A percentile compares a stretch with the other conserved stretches of the same genome.
Conservation (phyloP, 2,113 vertebrate species). For the Jaculus jaculus region DNA sequence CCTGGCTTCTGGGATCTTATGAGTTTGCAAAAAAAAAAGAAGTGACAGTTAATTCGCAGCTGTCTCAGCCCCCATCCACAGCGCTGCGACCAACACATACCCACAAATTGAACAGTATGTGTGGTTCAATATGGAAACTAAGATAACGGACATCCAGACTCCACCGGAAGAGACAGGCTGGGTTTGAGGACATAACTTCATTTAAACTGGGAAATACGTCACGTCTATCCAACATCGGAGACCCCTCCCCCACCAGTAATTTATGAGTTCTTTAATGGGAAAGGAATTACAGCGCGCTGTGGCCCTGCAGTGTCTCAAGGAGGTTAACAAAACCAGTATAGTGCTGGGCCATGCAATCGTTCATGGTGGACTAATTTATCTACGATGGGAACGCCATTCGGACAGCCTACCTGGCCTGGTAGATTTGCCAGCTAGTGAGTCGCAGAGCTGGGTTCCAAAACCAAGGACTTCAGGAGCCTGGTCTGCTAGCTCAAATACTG, state of each 20-base stretch:
- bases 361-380: not conserved
- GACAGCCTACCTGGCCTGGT: not conserved
- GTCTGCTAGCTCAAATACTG: not conserved
- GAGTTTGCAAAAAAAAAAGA: slow-evolving; percentile 71
- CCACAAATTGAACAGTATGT: not conserved
- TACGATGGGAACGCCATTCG: not conserved
- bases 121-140: not conserved
- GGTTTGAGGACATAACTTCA: not conserved
- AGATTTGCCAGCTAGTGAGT: not conserved
- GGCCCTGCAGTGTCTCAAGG: no score
- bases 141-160: not conserved
- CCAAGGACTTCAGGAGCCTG: not conserved
- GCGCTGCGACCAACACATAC: not conserved
- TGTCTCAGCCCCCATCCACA: not conserved
- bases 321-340: not conserved
- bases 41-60: slow-evolving; percentile 81
- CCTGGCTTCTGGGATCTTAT: slow-evolving; percentile 67
- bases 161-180: not conserved
- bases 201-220: not conserved
- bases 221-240: not conserved
- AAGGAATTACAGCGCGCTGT: not conserved
- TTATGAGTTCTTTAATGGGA: not conserved
- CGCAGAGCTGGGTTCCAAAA: not conserved
- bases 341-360: not conserved
- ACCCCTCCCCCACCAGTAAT: not conserved